Percentiles rank a stretch among this genome's conserved stretches.
Conservation (phyloP, 2,113 vertebrate species). For the Barbus barbus region DNA sequence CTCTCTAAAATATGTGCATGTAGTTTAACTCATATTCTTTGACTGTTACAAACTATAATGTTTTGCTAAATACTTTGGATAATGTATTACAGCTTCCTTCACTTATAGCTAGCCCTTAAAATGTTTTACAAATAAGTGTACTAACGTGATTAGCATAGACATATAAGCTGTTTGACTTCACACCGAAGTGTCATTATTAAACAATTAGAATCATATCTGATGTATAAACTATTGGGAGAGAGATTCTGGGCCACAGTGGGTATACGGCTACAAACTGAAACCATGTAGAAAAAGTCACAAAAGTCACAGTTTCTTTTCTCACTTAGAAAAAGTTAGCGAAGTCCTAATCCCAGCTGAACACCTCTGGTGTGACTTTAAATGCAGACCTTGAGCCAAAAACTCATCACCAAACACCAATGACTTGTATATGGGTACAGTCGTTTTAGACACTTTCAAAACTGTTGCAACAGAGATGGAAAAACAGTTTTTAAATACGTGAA, state of each 20-base stretch:
- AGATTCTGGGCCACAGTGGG: neutral
- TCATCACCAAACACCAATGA: too few relatives aligned
- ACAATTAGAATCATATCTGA: neutral
- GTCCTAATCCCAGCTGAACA: too few relatives aligned
- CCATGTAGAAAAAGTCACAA: too few relatives aligned
- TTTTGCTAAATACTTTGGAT: neutral
- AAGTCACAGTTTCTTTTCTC: too few relatives aligned
- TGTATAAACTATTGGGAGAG: neutral
- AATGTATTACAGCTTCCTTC: neutral
- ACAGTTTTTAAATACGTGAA: too few relatives aligned
- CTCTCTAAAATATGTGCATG: neutral
- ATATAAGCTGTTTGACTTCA: too few relatives aligned
- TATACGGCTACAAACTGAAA: neutral
- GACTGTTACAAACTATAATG: neutral
- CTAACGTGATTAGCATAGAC: neutral
- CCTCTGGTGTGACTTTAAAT: too few relatives aligned
- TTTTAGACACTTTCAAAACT: too few relatives aligned
- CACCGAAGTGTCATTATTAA: neutral
- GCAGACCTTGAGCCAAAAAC: too few relatives aligned
- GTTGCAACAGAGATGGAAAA: too few relatives aligned
- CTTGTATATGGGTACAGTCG: too few relatives aligned
- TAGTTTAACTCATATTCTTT: neutral
- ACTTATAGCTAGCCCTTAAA: neutral
- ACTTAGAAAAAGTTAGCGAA: too few relatives aligned
- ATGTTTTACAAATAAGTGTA: neutral